These are phyloP conservation scores for Hemiscyllium ocellatum DNA, from an alignment of 2,113 vertebrate genomes.

Conservation along the genomic window DNA sequence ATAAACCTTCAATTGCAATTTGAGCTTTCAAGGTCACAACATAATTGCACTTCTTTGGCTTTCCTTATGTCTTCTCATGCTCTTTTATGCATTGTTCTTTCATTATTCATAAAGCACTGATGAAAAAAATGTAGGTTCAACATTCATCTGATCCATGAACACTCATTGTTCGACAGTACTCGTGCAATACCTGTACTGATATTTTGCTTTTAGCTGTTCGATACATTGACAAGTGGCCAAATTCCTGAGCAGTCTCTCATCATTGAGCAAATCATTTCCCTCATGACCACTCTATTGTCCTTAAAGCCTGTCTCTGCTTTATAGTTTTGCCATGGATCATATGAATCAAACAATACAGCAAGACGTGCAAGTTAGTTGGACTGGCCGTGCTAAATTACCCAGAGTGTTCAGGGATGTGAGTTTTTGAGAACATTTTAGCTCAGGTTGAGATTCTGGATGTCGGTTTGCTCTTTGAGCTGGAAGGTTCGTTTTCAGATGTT, in stretches of 20 bases:
- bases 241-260: neutral
- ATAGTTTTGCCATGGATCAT: neutral
- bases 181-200: neutral
- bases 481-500: no score
- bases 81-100: neutral
- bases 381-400: no score
- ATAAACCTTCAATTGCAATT: slow-evolving; percentile 71
- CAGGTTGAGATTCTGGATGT: no score
- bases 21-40: slow-evolving; percentile 65
- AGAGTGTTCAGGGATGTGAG: no score
- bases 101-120: slow-evolving; percentile 11
- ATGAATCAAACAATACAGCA: neutral
- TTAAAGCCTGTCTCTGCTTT: neutral
- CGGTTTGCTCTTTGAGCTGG: no score
- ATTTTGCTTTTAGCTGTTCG: neutral
- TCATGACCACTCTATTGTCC: neutral
- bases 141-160: no score
- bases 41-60: slow-evolving; percentile 41
- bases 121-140: neutral
- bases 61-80: neutral
- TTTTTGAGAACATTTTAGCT: no score
- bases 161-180: neutral
- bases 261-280: neutral
- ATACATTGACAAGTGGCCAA: neutral
- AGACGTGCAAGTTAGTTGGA: no score